A percentile compares a stretch with the other conserved stretches of the same genome.
Evolutionary conservation across 2,113 vertebrate species (phyloP).

Genomic region (Acrocephalus kingi): DNA sequence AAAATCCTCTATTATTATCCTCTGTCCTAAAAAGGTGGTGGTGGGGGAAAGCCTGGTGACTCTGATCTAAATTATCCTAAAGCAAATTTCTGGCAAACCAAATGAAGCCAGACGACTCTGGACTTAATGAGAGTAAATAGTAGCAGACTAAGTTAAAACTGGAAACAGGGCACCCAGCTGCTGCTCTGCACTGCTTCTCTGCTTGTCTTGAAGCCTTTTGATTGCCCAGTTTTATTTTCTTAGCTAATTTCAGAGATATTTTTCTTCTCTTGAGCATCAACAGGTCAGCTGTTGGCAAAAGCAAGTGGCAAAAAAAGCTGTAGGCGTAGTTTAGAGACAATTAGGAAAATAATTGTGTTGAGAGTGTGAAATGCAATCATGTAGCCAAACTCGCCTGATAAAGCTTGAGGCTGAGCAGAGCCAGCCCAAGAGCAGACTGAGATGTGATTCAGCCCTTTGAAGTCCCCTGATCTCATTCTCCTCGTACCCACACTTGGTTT

Average conservation of each 20-base stretch:
- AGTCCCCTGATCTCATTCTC: not conserved
- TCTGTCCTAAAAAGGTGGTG: not conserved
- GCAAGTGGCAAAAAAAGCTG: not conserved
- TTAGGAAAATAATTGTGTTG: not conserved
- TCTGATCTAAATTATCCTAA: slow-evolving; percentile 22
- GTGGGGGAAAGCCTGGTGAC: not conserved
- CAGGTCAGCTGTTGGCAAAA: not conserved
- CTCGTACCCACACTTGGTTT: not conserved
- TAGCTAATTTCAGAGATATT: not conserved
- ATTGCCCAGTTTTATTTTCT: not conserved
- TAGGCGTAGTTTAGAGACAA: not conserved
- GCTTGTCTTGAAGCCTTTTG: not conserved
- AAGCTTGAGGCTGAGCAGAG: not conserved
- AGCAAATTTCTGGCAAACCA: slow-evolving; percentile 21
- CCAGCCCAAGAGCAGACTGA: not conserved
- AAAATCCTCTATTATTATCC: slow-evolving; percentile 44
- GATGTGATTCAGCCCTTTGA: not conserved
- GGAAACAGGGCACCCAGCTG: not conserved
- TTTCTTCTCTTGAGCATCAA: not conserved
- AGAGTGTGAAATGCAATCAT: not conserved
- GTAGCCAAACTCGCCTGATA: not conserved
- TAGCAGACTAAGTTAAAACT: not conserved
- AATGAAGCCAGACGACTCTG: not conserved
- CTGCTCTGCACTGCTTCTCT: not conserved
- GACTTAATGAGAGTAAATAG: not conserved